A percentile compares a stretch with the other conserved stretches of the same genome.
Evolutionary conservation across 2,888 invertebrate species (phyloP).

Genomic region (Eilema sororculum): DNA sequence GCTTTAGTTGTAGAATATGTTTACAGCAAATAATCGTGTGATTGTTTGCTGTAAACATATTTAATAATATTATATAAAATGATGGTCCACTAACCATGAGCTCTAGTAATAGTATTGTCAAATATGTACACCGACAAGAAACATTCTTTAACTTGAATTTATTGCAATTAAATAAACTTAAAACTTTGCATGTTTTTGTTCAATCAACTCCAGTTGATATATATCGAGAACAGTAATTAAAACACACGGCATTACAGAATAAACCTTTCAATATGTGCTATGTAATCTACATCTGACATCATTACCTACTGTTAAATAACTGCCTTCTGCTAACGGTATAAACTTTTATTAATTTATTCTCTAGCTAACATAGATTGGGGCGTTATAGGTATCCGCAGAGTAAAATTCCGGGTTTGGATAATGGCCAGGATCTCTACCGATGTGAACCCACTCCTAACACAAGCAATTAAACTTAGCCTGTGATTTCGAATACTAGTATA

Average conservation of each 20-base stretch:
- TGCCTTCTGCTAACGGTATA: too few species aligned
- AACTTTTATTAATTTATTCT: too few species aligned
- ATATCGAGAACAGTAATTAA: neutral
- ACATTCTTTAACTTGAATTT: too few species aligned
- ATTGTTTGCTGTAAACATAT: too few species aligned
- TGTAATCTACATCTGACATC: neutral
- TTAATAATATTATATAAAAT: neutral
- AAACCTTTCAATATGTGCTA: neutral
- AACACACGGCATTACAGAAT: neutral
- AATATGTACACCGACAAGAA: neutral
- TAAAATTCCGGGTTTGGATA: too few species aligned
- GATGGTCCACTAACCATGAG: neutral
- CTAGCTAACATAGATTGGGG: too few species aligned
- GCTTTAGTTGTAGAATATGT: neutral
- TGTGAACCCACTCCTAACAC: too few species aligned
- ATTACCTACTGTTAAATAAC: neutral
- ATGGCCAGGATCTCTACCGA: too few species aligned
- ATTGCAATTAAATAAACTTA: neutral
- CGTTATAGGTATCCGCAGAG: too few species aligned
- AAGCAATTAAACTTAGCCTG: too few species aligned
- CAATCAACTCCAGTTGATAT: neutral
- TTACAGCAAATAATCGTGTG: neutral
- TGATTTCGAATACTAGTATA: too few species aligned
- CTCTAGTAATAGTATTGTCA: neutral
- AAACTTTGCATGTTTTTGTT: neutral